phyloP scores from a whole-genome alignment of 2,888 invertebrate genomes.

The Eledona agricola region DNA sequence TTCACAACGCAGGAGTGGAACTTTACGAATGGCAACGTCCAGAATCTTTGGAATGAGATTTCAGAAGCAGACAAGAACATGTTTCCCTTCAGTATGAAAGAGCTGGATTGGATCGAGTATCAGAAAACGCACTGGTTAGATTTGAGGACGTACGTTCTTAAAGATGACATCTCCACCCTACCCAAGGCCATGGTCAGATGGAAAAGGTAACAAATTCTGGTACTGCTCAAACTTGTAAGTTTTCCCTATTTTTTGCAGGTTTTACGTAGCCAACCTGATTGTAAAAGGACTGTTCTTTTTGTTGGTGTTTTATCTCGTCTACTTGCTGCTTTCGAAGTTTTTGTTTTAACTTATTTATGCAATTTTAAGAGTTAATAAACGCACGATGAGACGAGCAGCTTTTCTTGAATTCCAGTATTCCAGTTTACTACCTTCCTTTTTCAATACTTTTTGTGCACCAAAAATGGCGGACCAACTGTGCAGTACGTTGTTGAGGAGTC shows the following conservation, averaged over 20 bases:
- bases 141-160: conserved; percentile 41
- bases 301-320: neutral
- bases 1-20: conserved; percentile 34
- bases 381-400: too few species aligned
- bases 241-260: conserved; percentile 4
- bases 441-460: too few species aligned
- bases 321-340: neutral
- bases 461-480: too few species aligned
- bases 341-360: too few species aligned
- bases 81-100: conserved; percentile 76
- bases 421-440: too few species aligned
- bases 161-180: conserved; percentile 75
- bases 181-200: conserved; percentile 65
- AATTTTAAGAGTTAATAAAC: too few species aligned
- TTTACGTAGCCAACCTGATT: neutral
- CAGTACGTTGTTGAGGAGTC: too few species aligned
- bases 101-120: conserved; percentile 71
- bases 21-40: conserved; percentile 72
- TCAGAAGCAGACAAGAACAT: conserved; percentile 62
- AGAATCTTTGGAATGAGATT: conserved; percentile 66
- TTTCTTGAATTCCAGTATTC: too few species aligned
- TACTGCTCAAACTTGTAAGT: conserved; percentile 1
- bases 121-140: conserved; percentile 24
- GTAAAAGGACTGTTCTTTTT: neutral
- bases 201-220: conserved; percentile 12